Percentiles rank a stretch among this genome's conserved stretches.
Conservation (phyloP, 2,888 invertebrate genomes). For the Carterocephalus palaemon region DNA sequence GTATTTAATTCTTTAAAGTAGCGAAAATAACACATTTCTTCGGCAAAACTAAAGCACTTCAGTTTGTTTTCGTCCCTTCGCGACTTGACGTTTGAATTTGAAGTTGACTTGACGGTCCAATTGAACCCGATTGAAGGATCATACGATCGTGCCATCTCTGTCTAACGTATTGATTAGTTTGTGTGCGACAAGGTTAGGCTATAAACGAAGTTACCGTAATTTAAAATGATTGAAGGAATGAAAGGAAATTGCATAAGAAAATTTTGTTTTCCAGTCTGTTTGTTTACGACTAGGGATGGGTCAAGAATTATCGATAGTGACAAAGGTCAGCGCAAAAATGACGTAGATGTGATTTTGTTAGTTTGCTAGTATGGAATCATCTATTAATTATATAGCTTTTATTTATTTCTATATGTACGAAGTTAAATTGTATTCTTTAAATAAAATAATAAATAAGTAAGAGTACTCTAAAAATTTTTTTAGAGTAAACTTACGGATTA, state of each 20-base stretch:
- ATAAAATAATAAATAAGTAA: no score
- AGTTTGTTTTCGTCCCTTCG: conserved; percentile 51
- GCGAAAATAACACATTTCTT: conserved; percentile 49
- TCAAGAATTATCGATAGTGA: conserved; percentile 31
- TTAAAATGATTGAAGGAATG: conserved; percentile 22
- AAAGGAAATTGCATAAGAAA: conserved; percentile 31
- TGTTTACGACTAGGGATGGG: conserved; percentile 32
- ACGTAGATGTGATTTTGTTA: background rate
- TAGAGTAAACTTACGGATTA: no score
- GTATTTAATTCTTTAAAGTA: conserved; percentile 37
- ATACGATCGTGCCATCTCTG: conserved; percentile 60
- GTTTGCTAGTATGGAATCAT: no score
- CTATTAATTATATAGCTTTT: no score
- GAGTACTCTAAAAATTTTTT: no score
- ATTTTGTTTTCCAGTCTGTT: conserved; percentile 30
- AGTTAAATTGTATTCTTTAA: no score
- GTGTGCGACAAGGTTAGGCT: conserved; percentile 42
- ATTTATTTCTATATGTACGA: no score
- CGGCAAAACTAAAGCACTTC: conserved; percentile 37
- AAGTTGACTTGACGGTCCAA: no score
- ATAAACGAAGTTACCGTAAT: conserved; percentile 33
- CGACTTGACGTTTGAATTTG: conserved; percentile 53
- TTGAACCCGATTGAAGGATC: conserved; percentile 59
- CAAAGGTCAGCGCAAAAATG: conserved; percentile 9
- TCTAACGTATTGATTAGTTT: conserved; percentile 33